phyloP scores from a whole-genome alignment of 2,888 invertebrate species.

The Brachycybe producta region DNA sequence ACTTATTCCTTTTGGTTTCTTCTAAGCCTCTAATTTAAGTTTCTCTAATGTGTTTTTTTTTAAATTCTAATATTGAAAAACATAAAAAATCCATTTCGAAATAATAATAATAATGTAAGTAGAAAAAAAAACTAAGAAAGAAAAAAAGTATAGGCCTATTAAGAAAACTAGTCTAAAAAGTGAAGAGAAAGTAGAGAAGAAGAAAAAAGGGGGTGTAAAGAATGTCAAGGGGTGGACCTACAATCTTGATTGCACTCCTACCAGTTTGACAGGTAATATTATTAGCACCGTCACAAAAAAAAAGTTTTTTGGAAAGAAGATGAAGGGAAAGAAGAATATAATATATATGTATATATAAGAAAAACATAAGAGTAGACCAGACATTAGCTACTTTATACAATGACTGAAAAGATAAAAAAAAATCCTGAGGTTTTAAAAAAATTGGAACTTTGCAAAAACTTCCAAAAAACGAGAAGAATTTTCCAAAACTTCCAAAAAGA shows the following conservation, averaged over 20 bases:
- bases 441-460: too few species aligned
- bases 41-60: too few species aligned
- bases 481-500: too few species aligned
- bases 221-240: background rate
- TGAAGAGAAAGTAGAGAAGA: background rate
- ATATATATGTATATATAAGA: background rate
- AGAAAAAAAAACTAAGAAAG: background rate
- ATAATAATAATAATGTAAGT: too few species aligned
- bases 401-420: too few species aligned
- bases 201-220: background rate
- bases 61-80: too few species aligned
- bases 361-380: background rate
- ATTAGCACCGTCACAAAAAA: conserved; percentile 11
- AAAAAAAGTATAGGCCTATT: background rate
- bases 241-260: conserved; percentile 5
- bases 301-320: conserved; percentile 5
- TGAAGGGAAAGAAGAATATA: conserved; percentile 4
- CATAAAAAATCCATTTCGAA: too few species aligned
- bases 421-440: too few species aligned
- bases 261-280: conserved; percentile 14
- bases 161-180: background rate
- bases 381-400: too few species aligned
- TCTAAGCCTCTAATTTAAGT: too few species aligned
- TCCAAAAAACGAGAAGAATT: too few species aligned
- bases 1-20: too few species aligned